Evolutionary conservation across 2,113 vertebrate species (phyloP).

Genomic region (Hoplias malabaricus): DNA sequence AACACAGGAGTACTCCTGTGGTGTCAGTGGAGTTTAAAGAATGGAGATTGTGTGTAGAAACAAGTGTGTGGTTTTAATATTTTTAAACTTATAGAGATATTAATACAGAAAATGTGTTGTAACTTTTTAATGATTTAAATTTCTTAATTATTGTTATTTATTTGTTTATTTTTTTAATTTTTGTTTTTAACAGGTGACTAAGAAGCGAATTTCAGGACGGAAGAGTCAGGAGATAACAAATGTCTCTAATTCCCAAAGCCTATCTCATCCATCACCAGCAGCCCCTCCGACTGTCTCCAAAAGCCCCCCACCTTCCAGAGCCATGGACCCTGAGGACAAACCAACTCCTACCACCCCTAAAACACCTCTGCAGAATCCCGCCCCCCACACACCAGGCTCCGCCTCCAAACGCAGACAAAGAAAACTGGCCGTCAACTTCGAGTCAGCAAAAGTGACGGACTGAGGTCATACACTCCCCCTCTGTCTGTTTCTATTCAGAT

Average conservation of each 20-base stretch:
- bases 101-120: too few species aligned
- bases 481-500: background rate
- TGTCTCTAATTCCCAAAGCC: conserved; percentile 64
- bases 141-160: too few species aligned
- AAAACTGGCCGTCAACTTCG: conserved; percentile 96
- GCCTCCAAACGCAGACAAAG: conserved; percentile 87
- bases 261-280: conserved; percentile 57
- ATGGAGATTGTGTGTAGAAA: too few species aligned
- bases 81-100: too few species aligned
- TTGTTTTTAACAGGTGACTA: conserved; percentile 84
- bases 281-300: conserved; percentile 33
- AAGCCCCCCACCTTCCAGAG: conserved; percentile 51
- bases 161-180: background rate
- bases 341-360: conserved; percentile 62
- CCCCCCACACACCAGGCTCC: conserved; percentile 75
- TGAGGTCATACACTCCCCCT: conserved; percentile 64
- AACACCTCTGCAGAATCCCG: conserved; percentile 63
- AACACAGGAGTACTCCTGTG: too few species aligned
- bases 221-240: conserved; percentile 81
- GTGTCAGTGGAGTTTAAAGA: too few species aligned
- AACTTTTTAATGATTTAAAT: too few species aligned
- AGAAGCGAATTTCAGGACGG: conserved; percentile 89
- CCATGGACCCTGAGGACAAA: conserved; percentile 57
- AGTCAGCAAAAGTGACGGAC: conserved; percentile 85
- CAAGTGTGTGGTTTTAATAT: too few species aligned